phyloP scores from a whole-genome alignment of 2,797 vertebrate species.

The Sebastes cheni region DNA sequence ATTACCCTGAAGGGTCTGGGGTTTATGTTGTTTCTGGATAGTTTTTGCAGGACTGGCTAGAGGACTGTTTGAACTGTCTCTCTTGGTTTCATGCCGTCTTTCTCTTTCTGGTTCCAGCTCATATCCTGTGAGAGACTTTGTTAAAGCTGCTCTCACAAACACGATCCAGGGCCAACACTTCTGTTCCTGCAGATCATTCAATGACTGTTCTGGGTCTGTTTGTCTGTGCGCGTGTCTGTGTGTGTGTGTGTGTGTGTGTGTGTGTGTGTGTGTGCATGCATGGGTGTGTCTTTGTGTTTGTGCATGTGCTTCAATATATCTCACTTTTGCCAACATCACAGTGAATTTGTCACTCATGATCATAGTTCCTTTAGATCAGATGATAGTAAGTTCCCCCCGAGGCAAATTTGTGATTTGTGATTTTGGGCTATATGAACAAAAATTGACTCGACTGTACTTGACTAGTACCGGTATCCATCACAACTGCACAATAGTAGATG shows the following conservation, averaged over 20 bases:
- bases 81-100: neutral
- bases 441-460: too few species aligned
- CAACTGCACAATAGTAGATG: neutral
- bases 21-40: neutral
- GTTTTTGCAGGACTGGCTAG: neutral
- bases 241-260: neutral
- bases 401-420: too few species aligned
- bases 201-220: neutral
- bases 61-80: neutral
- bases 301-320: neutral
- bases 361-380: neutral
- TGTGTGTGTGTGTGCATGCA: neutral
- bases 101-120: conserved; percentile 18
- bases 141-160: conserved; percentile 32
- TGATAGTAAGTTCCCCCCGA: too few species aligned
- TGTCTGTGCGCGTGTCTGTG: neutral
- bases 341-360: neutral
- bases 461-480: too few species aligned
- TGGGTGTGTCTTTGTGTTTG: neutral
- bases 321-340: neutral
- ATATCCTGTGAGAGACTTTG: conserved; percentile 33
- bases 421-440: too few species aligned
- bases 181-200: conserved; percentile 30
- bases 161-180: conserved; percentile 25
- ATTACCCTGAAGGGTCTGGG: neutral